phyloP scores from a whole-genome alignment of 2,797 vertebrate species.

The Spondyliosoma cantharus region DNA sequence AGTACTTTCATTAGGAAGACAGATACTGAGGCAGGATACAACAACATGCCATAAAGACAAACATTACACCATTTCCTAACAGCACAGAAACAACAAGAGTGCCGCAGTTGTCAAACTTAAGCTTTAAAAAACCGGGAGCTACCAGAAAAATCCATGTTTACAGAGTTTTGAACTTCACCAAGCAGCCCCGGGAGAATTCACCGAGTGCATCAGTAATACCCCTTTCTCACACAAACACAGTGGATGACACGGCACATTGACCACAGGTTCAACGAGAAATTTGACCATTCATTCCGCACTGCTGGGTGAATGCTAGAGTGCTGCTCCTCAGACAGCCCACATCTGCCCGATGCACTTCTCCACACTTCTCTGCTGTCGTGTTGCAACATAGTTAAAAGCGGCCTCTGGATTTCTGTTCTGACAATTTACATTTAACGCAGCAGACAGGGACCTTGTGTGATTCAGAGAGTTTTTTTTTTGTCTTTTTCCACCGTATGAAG shows the following conservation, averaged over 20 bases:
- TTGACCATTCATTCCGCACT: constrained; percentile 52
- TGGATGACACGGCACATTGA: constrained; percentile 43
- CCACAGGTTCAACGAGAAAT: constrained; percentile 40
- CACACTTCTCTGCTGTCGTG: neutral
- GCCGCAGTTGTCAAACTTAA: constrained; percentile 46
- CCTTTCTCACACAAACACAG: constrained; percentile 41
- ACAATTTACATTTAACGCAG: neutral
- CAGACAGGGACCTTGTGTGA: neutral
- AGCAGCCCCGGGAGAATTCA: constrained; percentile 41
- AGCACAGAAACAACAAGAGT: constrained; percentile 29
- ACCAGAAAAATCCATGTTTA: constrained; percentile 51
- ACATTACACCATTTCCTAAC: constrained; percentile 31
- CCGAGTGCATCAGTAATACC: constrained; percentile 41
- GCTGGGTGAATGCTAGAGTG: constrained; percentile 26
- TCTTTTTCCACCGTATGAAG: neutral
- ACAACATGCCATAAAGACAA: constrained; percentile 58
- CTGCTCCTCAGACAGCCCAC: constrained; percentile 9
- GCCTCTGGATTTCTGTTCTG: neutral
- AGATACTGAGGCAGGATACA: constrained; percentile 55
- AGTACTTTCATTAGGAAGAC: constrained; percentile 68
- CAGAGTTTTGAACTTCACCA: constrained; percentile 50
- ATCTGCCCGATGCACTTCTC: constrained; percentile 2
- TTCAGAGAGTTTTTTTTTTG: neutral
- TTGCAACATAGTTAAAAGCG: constrained; percentile 2
- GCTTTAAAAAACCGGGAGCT: constrained; percentile 44